These are phyloP conservation scores for Cariama cristata DNA, from an alignment of 2,113 vertebrate genomes.

Conservation along the genomic window DNA sequence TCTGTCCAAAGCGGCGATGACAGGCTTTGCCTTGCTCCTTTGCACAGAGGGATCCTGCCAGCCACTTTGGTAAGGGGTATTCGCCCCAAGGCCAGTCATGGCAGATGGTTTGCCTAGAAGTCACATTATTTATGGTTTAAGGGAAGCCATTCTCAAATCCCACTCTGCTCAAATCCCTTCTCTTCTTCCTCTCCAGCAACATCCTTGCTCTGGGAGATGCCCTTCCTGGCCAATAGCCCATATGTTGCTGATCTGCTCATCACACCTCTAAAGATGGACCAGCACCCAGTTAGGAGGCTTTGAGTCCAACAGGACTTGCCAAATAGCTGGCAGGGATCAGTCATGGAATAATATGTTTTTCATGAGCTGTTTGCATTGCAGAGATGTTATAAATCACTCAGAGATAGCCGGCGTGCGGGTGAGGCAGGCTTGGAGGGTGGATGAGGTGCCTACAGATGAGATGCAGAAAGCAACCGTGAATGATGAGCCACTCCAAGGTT, in stretches of 20 bases:
- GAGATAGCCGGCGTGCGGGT: accelerated
- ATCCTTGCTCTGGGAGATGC: neutral
- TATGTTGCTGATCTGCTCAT: neutral
- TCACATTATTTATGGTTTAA: neutral
- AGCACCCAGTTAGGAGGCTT: neutral
- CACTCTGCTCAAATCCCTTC: neutral
- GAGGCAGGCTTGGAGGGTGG: neutral
- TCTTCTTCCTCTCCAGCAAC: neutral
- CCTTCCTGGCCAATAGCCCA: neutral
- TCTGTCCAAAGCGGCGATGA: accelerated
- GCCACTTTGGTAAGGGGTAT: neutral
- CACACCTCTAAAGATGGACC: accelerated
- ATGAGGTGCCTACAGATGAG: neutral
- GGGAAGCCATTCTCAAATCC: neutral
- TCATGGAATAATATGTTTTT: accelerated
- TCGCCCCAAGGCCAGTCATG: accelerated
- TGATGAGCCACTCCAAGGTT: neutral
- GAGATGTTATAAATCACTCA: neutral
- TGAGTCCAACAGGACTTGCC: neutral
- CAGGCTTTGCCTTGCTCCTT: neutral
- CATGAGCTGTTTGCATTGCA: neutral
- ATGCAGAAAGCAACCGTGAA: neutral
- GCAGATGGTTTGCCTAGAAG: neutral
- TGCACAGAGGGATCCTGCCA: neutral
- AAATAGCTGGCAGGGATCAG: neutral